Percentiles rank a stretch among this genome's conserved stretches.
phyloP scores from a whole-genome alignment of 2,113 vertebrate genomes.

The Bubo bubo region DNA sequence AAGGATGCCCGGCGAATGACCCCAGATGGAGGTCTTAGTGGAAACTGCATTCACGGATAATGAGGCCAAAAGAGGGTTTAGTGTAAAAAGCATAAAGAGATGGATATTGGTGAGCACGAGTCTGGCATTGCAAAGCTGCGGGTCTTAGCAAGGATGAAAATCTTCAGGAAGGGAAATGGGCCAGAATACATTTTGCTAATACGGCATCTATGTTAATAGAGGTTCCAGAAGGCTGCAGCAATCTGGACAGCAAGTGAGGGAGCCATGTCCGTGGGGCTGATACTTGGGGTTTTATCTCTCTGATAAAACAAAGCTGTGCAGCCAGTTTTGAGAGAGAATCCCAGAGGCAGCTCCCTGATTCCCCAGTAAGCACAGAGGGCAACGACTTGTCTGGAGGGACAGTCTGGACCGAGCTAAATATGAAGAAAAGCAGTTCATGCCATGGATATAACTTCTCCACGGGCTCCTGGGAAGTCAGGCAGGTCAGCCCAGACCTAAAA shows the following conservation, averaged over 20 bases:
- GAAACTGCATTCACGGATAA: constrained; percentile 38
- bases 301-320: background rate
- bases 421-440: background rate
- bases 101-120: background rate
- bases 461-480: background rate
- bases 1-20: constrained; percentile 53
- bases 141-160: background rate
- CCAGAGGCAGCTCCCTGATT: background rate
- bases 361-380: background rate
- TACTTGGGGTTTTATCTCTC: background rate
- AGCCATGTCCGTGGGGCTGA: accelerated
- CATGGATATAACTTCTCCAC: background rate
- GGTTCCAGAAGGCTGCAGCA: background rate
- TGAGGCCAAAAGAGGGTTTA: constrained; percentile 57
- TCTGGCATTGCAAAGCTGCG: background rate
- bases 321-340: background rate
- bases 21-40: background rate
- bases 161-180: constrained; percentile 3
- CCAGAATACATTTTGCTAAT: constrained; percentile 28
- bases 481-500: background rate
- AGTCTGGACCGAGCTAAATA: background rate
- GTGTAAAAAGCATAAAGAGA: background rate
- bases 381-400: background rate
- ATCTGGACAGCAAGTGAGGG: background rate
- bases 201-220: background rate